These are phyloP conservation scores for Adineta ricciae DNA, from an alignment of 2,888 invertebrate species.

Conservation along the genomic window DNA sequence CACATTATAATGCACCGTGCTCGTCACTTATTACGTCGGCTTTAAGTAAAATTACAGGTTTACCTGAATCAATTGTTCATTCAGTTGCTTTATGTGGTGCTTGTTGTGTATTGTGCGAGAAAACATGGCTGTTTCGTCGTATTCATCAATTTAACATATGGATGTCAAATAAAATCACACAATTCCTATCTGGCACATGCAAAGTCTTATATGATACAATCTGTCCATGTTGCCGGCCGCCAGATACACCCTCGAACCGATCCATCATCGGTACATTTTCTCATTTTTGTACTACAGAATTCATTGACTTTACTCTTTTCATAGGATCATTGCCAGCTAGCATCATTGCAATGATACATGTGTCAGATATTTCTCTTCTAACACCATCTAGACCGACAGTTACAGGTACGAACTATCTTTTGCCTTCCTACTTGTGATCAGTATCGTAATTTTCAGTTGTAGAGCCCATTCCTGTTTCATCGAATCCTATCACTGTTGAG, in stretches of 20 bases:
- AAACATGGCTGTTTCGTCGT: neutral
- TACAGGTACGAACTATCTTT: neutral
- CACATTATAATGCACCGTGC: neutral
- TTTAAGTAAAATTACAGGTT: neutral
- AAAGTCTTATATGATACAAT: neutral
- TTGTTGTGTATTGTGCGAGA: neutral
- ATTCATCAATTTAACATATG: slow-evolving; percentile 1
- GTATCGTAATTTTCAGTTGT: neutral
- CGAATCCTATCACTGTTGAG: neutral
- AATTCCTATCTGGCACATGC: neutral
- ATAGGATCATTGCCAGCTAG: neutral
- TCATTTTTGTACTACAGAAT: neutral
- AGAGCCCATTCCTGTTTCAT: neutral
- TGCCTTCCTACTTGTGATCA: neutral
- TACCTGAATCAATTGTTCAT: neutral
- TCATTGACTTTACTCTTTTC: neutral
- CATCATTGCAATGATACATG: neutral
- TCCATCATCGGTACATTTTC: neutral
- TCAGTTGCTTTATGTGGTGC: neutral
- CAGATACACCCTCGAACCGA: neutral
- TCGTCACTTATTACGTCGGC: neutral
- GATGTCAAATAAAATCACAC: neutral
- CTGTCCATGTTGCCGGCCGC: neutral
- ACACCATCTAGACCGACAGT: neutral
- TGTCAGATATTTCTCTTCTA: neutral